Conservation (phyloP, 2,113 vertebrate genomes). For the Ibidorhyncha struthersii region DNA sequence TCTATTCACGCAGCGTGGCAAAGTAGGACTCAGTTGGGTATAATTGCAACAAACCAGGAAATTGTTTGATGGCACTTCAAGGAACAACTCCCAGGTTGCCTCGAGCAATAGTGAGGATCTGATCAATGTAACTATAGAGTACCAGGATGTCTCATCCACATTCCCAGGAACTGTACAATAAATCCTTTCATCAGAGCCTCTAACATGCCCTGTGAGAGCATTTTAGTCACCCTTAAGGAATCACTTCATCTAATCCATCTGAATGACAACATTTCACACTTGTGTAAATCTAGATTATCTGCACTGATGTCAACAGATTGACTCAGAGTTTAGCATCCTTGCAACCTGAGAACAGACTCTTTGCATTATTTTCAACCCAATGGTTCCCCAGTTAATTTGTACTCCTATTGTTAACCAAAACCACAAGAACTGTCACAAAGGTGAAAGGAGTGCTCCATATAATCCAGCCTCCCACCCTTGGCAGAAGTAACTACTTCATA, state of each 20-base stretch:
- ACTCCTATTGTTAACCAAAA: background rate
- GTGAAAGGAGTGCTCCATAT: background rate
- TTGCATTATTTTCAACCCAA: background rate
- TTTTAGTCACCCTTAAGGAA: background rate
- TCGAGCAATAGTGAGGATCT: background rate
- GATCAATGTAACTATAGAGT: background rate
- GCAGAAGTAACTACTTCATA: background rate
- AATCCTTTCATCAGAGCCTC: background rate
- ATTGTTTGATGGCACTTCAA: background rate
- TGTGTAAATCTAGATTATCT: constrained; percentile 6
- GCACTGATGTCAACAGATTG: background rate
- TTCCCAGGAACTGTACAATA: background rate
- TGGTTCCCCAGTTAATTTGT: background rate
- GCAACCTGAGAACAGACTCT: background rate
- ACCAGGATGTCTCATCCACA: background rate
- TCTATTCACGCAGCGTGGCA: background rate
- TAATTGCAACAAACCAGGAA: background rate
- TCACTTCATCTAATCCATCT: background rate
- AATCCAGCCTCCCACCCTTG: background rate
- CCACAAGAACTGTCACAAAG: background rate
- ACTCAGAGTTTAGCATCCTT: background rate
- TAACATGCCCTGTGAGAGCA: background rate
- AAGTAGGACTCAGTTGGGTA: background rate
- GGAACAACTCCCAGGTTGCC: background rate
- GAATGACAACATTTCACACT: background rate